A percentile compares a stretch with the other conserved stretches of the same genome.
phyloP scores from a whole-genome alignment of 2,888 invertebrate species.

The Sialis fuliginosa region DNA sequence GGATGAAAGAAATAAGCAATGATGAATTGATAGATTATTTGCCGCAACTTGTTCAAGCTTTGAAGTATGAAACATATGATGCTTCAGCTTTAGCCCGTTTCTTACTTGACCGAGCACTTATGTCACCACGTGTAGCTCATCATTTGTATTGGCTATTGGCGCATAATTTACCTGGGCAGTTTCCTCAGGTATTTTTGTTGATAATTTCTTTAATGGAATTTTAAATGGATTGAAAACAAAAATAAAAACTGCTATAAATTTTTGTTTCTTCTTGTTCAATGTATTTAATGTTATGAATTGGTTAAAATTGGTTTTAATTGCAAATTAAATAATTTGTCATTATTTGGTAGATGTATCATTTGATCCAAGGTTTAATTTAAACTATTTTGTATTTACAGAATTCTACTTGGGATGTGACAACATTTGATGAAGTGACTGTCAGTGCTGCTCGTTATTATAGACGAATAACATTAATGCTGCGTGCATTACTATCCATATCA shows the following conservation, averaged over 20 bases:
- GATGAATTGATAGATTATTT: conserved; percentile 83
- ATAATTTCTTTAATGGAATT: too few species aligned
- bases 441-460: conserved; percentile 55
- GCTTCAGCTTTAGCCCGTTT: conserved; percentile 71
- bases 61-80: conserved; percentile 82
- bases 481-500: conserved; percentile 69
- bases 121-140: conserved; percentile 84
- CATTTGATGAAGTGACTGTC: conserved; percentile 40
- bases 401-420: conserved; percentile 2
- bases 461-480: conserved; percentile 67
- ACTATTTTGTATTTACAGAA: not conserved
- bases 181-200: conserved; percentile 47
- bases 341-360: too few species aligned
- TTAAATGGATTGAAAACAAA: too few species aligned
- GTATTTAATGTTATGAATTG: too few species aligned
- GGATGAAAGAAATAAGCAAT: conserved; percentile 61
- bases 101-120: conserved; percentile 63
- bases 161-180: conserved; percentile 63
- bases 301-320: too few species aligned
- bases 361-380: too few species aligned
- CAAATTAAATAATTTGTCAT: too few species aligned
- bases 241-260: too few species aligned
- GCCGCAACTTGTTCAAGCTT: conserved; percentile 83
- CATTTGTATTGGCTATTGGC: conserved; percentile 86
- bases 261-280: too few species aligned